These are phyloP conservation scores for Saxidomus purpurata DNA, from an alignment of 1,140 invertebrate species.

Conservation along the genomic window DNA sequence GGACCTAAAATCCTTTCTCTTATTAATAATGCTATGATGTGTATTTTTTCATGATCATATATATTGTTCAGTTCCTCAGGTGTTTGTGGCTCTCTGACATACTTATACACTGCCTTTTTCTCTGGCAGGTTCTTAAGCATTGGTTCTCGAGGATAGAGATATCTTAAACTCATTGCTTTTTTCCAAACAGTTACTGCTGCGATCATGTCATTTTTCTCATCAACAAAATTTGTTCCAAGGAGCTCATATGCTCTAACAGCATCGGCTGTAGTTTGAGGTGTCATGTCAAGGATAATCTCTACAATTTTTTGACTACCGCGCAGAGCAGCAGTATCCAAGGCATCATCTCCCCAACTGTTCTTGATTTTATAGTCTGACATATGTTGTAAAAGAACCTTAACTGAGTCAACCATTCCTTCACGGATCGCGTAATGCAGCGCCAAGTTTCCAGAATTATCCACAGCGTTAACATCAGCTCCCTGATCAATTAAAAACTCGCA, in stretches of 20 bases:
- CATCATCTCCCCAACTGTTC: conserved; percentile 95
- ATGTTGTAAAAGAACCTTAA: conserved; percentile 92
- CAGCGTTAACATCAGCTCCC: conserved; percentile 93
- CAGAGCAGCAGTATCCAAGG: conserved; percentile 95
- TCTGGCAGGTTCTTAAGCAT: conserved; percentile 66
- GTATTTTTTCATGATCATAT: conserved; percentile 97
- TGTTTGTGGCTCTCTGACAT: conserved; percentile 92
- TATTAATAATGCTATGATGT: conserved; percentile 97
- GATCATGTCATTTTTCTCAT: conserved; percentile 97
- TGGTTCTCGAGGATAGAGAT: conserved; percentile 92
- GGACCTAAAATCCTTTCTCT: conserved; percentile 97
- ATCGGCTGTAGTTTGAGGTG: conserved; percentile 91
- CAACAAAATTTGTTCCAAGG: conserved; percentile 97
- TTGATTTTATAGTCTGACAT: conserved; percentile 92
- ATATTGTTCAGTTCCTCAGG: conserved; percentile 93
- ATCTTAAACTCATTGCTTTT: conserved; percentile 91
- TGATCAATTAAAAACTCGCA: conserved; percentile 92
- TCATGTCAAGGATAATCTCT: conserved; percentile 90
- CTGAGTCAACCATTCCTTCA: conserved; percentile 94
- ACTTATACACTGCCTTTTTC: conserved; percentile 91
- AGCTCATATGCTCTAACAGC: conserved; percentile 96
- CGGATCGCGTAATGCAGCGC: conserved; percentile 98
- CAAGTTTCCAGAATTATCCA: conserved; percentile 96
- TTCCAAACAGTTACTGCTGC: conserved; percentile 96
- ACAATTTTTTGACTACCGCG: conserved; percentile 95